Percentiles rank a stretch among this genome's conserved stretches.
phyloP scores from a whole-genome alignment of 2,888 invertebrate genomes.

The Myopa tessellatipennis region DNA sequence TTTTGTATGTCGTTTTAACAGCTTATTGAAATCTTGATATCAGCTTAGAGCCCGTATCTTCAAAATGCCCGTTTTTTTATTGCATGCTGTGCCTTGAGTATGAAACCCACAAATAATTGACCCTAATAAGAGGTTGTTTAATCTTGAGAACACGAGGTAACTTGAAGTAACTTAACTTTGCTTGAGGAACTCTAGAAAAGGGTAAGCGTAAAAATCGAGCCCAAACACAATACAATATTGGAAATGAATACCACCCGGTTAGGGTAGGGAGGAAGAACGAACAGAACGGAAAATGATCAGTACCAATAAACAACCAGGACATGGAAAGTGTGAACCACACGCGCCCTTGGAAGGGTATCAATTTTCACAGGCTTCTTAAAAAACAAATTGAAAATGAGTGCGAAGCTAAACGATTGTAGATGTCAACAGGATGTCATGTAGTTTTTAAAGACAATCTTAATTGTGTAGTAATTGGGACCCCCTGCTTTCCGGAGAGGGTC shows the following conservation, averaged over 20 bases:
- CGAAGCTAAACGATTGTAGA: neutral
- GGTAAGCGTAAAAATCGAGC: constrained; percentile 13
- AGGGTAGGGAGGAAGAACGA: neutral
- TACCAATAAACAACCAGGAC: constrained; percentile 24
- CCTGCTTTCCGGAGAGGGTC: neutral
- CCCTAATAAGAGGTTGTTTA: neutral
- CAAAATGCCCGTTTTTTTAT: constrained; percentile 23
- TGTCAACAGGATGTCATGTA: constrained; percentile 19
- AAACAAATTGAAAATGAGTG: constrained; percentile 25
- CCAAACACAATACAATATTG: neutral
- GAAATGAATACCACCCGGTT: neutral
- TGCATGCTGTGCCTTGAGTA: neutral
- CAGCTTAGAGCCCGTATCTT: constrained; percentile 26
- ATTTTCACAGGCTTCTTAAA: constrained; percentile 20
- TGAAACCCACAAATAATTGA: constrained; percentile 6
- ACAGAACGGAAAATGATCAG: neutral
- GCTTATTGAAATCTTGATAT: constrained; percentile 16
- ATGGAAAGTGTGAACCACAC: constrained; percentile 35
- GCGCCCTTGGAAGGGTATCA: constrained; percentile 30
- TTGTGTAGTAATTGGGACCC: neutral
- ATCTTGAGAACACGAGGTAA: constrained; percentile 33
- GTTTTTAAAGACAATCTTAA: neutral
- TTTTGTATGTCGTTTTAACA: neutral
- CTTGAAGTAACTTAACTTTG: neutral
- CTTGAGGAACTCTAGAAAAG: constrained; percentile 6